Evolutionary conservation across 2,888 invertebrate species (phyloP), one percentile per base, ranked within the genome.

Genomic region (Drosophila cognata): DNA sequence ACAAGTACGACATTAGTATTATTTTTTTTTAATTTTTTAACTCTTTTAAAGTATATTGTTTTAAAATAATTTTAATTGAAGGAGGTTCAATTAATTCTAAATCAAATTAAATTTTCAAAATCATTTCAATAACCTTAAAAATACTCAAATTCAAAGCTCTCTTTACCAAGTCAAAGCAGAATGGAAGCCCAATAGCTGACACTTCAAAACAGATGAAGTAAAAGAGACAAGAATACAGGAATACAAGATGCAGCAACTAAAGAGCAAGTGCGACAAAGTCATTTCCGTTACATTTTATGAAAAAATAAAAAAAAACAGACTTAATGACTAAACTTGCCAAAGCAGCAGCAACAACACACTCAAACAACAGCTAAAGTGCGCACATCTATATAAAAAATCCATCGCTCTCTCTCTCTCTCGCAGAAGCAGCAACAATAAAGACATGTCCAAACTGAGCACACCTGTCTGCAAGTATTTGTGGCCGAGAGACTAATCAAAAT

Each of bases 281-380:
- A 86, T 76, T 86, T 85, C 89, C 85, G 89, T 84, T 86, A 84
- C 82, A 81, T 53, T 41, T 74, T 56, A 66, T 65, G 71, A 68
- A 41, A 38, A 62, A n/a, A n/a, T n/a, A n/a, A 72, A 67, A 71
- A 76, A 74, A 74, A 25, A 21, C 21, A 55, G 57, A 71, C 75
- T 73, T 67, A 74, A 82, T 77, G 74, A 79, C 72, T 69, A 80
- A 78, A 71, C 73, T 79, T 63, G 72, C 52, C 51, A 52, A 62
- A 41, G 41, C 81, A 80, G 63, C 52, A 36, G 60, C 46, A 60
- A 29, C 57, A 31, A 46, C 66, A 58, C 53, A 60, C 61, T 41
- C 55, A 65, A 64, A 62, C 28, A 35, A 72, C 50, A 60, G 46
- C 46, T 38, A 51, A 55, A 43, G 48, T 56, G 38, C 52, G 35